Percentiles rank a stretch among this genome's conserved stretches.
These are phyloP conservation scores for Drosophila greeni DNA, from an alignment of 2,888 invertebrate species.

Conservation along the genomic window DNA sequence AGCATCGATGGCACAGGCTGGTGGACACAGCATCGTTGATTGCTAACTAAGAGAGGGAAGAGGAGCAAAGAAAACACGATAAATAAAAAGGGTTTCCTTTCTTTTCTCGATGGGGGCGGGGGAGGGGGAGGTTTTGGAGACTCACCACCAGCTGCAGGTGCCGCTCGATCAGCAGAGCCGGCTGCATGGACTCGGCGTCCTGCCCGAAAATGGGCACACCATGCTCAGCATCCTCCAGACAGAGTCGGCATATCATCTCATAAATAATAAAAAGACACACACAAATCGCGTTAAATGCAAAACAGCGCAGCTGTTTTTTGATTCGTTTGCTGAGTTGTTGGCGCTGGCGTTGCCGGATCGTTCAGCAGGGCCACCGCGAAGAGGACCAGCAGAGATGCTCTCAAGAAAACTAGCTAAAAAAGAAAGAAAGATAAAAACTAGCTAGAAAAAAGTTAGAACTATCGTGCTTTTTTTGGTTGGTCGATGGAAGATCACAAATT, in stretches of 20 bases:
- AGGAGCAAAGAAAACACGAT: not conserved
- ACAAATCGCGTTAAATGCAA: conserved; percentile 33
- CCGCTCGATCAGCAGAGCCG: conserved; percentile 49
- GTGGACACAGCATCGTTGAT: conserved; percentile 56
- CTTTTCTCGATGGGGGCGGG: not conserved
- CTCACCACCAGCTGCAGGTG: conserved; percentile 43
- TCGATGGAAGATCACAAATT: not conserved
- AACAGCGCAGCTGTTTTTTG: conserved; percentile 39
- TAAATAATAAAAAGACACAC: conserved; percentile 28
- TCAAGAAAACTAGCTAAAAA: not conserved
- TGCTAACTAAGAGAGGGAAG: conserved; percentile 35
- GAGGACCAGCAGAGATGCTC: not conserved
- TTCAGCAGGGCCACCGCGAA: not conserved
- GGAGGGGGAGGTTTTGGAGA: no score
- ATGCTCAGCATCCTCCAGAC: conserved; percentile 53
- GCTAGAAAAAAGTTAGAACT: no score
- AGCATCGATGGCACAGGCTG: conserved; percentile 54
- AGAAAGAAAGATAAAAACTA: no score
- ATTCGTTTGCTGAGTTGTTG: conserved; percentile 31
- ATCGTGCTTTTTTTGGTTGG: no score
- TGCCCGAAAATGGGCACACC: conserved; percentile 53
- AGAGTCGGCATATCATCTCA: conserved; percentile 70
- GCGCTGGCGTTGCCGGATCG: conserved; percentile 17
- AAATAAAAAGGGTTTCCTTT: conserved; percentile 1
- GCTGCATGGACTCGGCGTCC: conserved; percentile 30